Conservation (phyloP, 1,140 invertebrate genomes). For the Branchinecta lynchi region DNA sequence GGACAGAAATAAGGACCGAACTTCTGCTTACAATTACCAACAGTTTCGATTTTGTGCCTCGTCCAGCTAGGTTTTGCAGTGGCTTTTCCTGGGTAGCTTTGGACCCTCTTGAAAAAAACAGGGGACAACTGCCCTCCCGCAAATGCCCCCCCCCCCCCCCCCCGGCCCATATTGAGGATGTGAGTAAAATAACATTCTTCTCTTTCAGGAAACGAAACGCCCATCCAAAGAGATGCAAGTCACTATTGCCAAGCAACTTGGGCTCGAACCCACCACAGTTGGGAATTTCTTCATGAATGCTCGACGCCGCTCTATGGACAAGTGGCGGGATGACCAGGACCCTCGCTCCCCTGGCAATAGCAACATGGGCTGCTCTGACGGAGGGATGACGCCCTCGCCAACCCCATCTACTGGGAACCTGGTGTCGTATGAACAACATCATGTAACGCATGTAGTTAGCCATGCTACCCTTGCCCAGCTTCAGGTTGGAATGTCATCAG, state of each 20-base stretch:
- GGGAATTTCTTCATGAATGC: slow-evolving; percentile 99
- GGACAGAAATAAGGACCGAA: too few species aligned
- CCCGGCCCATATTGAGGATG: too few species aligned
- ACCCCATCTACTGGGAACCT: neutral
- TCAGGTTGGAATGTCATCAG: slow-evolving; percentile 9
- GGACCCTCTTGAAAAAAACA: too few species aligned
- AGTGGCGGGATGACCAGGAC: slow-evolving; percentile 66
- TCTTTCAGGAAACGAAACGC: slow-evolving; percentile 89
- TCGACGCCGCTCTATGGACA: slow-evolving; percentile 88
- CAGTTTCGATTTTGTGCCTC: too few species aligned
- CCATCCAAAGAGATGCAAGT: slow-evolving; percentile 99
- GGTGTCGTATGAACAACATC: neutral
- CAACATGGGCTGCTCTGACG: slow-evolving; percentile 12
- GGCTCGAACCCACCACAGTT: slow-evolving; percentile 94
- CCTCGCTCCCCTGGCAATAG: slow-evolving; percentile 17
- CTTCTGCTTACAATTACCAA: too few species aligned
- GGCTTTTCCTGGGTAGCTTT: too few species aligned
- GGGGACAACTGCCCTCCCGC: too few species aligned
- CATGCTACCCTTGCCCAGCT: neutral
- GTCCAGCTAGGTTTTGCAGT: too few species aligned
- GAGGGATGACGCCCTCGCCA: neutral
- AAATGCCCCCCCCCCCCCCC: too few species aligned
- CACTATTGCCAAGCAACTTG: slow-evolving; percentile 92
- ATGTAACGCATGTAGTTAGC: neutral
- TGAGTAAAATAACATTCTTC: too few species aligned